Conservation (phyloP, 1,140 invertebrate species). For the Antheraea pernyi region DNA sequence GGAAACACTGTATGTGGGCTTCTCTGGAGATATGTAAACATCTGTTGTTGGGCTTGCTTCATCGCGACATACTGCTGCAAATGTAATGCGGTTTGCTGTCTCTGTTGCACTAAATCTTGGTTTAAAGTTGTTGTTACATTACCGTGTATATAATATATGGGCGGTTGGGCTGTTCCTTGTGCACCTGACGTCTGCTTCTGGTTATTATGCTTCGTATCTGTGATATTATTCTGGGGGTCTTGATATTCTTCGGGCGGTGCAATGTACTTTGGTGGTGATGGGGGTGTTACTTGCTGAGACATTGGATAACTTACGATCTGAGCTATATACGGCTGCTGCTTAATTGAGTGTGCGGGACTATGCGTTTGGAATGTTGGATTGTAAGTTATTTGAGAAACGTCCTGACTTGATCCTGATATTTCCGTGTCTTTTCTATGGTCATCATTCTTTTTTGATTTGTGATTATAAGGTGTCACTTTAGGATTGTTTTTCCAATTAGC, state of each 20-base stretch:
- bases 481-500: conserved; percentile 71
- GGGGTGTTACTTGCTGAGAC: conserved; percentile 71
- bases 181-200: conserved; percentile 42
- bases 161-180: conserved; percentile 57
- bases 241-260: conserved; percentile 72
- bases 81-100: conserved; percentile 74
- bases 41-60: conserved; percentile 78
- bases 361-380: conserved; percentile 79
- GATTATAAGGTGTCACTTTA: conserved; percentile 68
- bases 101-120: conserved; percentile 62
- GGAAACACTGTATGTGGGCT: conserved; percentile 65
- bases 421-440: conserved; percentile 65
- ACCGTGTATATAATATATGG: conserved; percentile 74
- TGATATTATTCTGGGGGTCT: conserved; percentile 59
- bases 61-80: conserved; percentile 77
- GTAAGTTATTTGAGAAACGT: conserved; percentile 73
- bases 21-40: conserved; percentile 69
- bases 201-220: conserved; percentile 53
- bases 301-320: conserved; percentile 75
- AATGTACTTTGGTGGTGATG: conserved; percentile 69
- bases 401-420: conserved; percentile 48
- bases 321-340: conserved; percentile 74
- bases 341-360: conserved; percentile 70
- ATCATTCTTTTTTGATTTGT: conserved; percentile 67
- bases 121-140: conserved; percentile 42